phyloP scores from a whole-genome alignment of 2,888 invertebrate genomes.

The Eilema griseolum region DNA sequence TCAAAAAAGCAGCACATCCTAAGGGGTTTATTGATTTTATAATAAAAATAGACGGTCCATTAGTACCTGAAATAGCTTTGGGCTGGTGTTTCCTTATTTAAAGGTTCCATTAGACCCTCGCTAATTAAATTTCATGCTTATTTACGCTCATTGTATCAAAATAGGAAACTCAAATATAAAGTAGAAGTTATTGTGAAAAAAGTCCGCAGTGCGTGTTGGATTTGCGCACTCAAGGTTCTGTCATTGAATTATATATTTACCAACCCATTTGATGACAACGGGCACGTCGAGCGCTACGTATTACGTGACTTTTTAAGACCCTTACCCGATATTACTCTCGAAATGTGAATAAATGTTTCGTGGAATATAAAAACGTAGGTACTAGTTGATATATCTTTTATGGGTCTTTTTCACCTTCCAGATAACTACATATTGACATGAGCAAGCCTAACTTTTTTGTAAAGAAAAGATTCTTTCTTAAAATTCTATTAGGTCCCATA shows the following conservation, averaged over 20 bases:
- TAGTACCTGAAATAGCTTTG: constrained; percentile 7
- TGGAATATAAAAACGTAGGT: neutral
- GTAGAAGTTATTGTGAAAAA: constrained; percentile 3
- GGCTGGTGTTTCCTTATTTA: constrained; percentile 12
- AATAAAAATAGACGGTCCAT: constrained; percentile 14
- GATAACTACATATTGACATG: no score
- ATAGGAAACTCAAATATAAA: constrained; percentile 2
- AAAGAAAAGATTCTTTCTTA: no score
- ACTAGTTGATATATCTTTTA: no score
- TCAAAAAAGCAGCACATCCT: neutral
- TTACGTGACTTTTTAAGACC: neutral
- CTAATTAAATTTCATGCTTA: constrained; percentile 21
- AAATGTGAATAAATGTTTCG: neutral
- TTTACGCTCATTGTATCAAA: neutral
- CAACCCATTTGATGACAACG: neutral
- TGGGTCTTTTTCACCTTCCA: no score
- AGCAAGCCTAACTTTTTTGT: no score
- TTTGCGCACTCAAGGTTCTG: neutral
- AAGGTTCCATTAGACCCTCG: constrained; percentile 18
- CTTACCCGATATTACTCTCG: neutral
- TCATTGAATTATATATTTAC: constrained; percentile 1
- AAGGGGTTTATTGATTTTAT: constrained; percentile 14
- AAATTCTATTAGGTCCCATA: no score
- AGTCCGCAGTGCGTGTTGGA: neutral
- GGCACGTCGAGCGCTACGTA: neutral